phyloP scores from a whole-genome alignment of 2,113 vertebrate species.

The Bubo scandiacus region DNA sequence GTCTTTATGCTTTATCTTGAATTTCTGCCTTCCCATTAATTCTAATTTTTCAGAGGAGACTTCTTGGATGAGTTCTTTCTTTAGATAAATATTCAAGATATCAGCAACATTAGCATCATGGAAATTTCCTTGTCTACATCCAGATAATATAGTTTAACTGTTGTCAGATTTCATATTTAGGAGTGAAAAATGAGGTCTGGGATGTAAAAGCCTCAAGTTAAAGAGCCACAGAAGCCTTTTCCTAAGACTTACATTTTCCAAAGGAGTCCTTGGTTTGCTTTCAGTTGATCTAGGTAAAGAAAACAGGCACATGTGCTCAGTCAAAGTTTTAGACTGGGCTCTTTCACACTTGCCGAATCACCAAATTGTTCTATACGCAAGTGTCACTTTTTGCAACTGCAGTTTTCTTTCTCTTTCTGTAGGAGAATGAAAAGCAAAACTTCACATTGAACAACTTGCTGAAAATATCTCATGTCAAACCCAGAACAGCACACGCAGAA shows the following conservation, averaged over 20 bases:
- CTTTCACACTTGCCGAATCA: neutral
- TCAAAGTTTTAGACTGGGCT: neutral
- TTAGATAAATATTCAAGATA: neutral
- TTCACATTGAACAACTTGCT: neutral
- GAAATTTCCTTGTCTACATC: neutral
- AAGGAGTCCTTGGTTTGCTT: neutral
- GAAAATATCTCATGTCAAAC: neutral
- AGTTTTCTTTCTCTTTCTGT: neutral
- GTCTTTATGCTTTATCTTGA: neutral
- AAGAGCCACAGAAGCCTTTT: neutral
- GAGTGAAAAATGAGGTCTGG: neutral
- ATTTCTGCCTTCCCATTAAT: neutral
- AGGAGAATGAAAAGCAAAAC: neutral
- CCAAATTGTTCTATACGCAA: neutral
- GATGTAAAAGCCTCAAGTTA: neutral
- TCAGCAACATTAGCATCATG: neutral
- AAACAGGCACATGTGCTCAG: neutral
- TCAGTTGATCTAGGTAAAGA: neutral
- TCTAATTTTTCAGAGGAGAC: neutral
- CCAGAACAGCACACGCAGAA: neutral
- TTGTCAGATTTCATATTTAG: neutral
- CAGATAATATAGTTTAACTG: neutral
- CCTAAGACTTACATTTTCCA: neutral
- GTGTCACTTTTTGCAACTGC: neutral
- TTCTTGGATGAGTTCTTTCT: neutral